Conservation (phyloP, 2,888 invertebrate species). For the Drosophila anomalata region DNA sequence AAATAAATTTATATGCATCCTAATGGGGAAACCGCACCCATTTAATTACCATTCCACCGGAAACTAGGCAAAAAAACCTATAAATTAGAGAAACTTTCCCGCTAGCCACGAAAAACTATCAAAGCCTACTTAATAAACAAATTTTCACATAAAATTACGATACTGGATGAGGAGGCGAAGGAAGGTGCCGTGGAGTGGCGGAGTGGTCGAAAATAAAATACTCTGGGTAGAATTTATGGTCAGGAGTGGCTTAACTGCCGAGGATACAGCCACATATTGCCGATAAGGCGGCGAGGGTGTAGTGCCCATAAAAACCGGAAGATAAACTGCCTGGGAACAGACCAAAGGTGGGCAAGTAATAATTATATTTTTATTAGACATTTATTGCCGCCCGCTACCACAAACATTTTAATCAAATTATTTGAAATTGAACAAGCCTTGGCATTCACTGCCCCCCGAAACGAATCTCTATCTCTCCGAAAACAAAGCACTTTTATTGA, state of each 20-base stretch:
- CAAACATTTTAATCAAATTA: conserved; percentile 76
- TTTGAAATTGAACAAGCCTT: conserved; percentile 4
- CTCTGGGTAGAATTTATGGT: conserved; percentile 81
- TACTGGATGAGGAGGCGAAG: conserved; percentile 46
- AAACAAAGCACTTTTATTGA: conserved; percentile 50
- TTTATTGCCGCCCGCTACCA: conserved; percentile 75
- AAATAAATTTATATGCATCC: conserved; percentile 52
- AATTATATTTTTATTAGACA: conserved; percentile 83
- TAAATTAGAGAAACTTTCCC: conserved; percentile 63
- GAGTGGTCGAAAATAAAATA: conserved; percentile 59
- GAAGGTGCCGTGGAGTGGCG: conserved; percentile 19
- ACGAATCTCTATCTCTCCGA: conserved; percentile 55
- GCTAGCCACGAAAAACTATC: conserved; percentile 65
- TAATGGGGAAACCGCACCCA: conserved; percentile 72
- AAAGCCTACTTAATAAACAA: conserved; percentile 80
- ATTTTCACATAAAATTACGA: conserved; percentile 81
- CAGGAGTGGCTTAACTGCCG: conserved; percentile 68
- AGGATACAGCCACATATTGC: conserved; percentile 51
- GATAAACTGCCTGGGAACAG: conserved; percentile 39
- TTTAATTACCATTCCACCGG: conserved; percentile 71
- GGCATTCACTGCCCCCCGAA: conserved; percentile 13
- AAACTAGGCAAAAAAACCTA: conserved; percentile 62
- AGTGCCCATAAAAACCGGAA: conserved; percentile 62
- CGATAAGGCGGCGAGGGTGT: conserved; percentile 63
- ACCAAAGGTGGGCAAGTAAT: conserved; percentile 77